Evolutionary conservation across 1,140 invertebrate genomes (phyloP), one percentile per base, ranked within the genome.

Genomic region (Fopius arisanus): DNA sequence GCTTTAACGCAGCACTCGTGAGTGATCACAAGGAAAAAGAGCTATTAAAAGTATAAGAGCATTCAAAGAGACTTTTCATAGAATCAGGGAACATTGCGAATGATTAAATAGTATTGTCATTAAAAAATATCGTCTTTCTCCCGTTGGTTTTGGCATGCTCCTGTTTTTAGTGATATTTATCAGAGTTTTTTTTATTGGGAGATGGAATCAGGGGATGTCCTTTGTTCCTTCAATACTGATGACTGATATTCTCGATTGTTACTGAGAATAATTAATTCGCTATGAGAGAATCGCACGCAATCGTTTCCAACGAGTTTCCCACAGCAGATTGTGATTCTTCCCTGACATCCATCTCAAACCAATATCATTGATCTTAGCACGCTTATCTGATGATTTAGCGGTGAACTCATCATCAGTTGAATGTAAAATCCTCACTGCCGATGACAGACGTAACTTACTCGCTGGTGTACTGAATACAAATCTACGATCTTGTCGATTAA

Each of bases 251-350:
- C 1, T 10, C 33, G 9, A 5, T 48, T 16, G 16, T 48, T 16
- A 48, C 3, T 48, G 43, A n/a, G 7, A 16, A 48, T 1, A 48
- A 19, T 3, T 1, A 16, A 16, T 48, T 48, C 74, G 80, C 82
- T 83, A 83, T 81, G 82, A 83, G 59, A 83, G 74, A 73, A 83
- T 78, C 73, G 78, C 79, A 78, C 81, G 80, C 29, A 83, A 70
- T 79, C 79, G 79, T 74, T 78, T 82, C 78, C 76, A 82, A 62
- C 78, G 82, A 54, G 76, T 71, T 28, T 83, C 80, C 80, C 78
- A 81, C n/a, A 78, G 78, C 12, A 72, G 77, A 62, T 79, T 16
- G 16, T 65, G 78, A 70, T 77, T 80, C 62, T 77, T 80, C 68
- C 66, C 70, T 28, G 72, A n/a, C 54, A 33, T 77, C 77, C 75